These are phyloP conservation scores for Cossypha caffra DNA, from an alignment of 2,797 vertebrate genomes.

Conservation along the genomic window DNA sequence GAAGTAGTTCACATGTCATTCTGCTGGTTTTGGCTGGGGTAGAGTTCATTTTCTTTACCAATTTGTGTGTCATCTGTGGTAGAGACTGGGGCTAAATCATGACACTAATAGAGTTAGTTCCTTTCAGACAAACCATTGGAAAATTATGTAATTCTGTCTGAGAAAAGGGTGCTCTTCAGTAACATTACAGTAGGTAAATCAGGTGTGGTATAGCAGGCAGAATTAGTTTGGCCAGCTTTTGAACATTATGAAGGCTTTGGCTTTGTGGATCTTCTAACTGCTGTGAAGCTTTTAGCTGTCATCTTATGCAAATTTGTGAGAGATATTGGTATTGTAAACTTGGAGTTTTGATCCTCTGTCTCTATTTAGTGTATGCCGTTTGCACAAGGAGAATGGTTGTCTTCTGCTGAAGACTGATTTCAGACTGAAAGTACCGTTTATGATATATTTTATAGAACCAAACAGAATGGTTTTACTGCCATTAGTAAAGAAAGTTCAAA, in stretches of 20 bases:
- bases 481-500: not conserved
- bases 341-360: not conserved
- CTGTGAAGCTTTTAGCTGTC: not conserved
- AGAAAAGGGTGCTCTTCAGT: not conserved
- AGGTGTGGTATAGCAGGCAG: not conserved
- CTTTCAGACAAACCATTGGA: not conserved
- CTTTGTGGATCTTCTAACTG: not conserved
- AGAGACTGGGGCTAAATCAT: not conserved
- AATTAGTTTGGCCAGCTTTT: not conserved
- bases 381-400: not conserved
- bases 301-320: not conserved
- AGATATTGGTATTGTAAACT: not conserved
- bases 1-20: not conserved
- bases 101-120: not conserved
- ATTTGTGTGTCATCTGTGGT: constrained; percentile 68
- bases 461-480: not conserved
- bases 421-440: not conserved
- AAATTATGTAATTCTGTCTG: not conserved
- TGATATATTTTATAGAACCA: not conserved
- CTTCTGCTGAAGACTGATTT: not conserved
- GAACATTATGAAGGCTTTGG: not conserved
- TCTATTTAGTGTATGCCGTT: not conserved
- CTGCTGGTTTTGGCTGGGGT: not conserved
- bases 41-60: constrained; percentile 11
- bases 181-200: not conserved